phyloP scores from a whole-genome alignment of 2,797 vertebrate species.

The Tolypeutes matacus region DNA sequence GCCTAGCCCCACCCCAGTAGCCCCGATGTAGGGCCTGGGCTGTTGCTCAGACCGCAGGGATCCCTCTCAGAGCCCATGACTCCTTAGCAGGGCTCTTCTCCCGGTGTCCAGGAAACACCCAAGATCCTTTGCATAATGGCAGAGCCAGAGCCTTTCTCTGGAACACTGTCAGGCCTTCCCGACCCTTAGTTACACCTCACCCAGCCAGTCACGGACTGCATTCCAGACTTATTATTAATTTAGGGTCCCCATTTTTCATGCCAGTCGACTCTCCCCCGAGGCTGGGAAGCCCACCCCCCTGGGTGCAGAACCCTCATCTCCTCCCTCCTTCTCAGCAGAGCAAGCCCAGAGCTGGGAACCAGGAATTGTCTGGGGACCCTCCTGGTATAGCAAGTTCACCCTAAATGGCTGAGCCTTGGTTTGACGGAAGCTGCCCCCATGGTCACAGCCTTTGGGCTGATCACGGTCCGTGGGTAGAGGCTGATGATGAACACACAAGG shows the following conservation, averaged over 20 bases:
- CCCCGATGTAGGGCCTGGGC: neutral
- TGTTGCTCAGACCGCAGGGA: neutral
- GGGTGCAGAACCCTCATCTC: neutral
- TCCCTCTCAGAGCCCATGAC: neutral
- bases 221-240: neutral
- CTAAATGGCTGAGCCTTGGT: neutral
- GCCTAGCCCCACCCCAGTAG: neutral
- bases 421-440: neutral
- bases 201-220: neutral
- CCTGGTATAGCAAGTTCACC: neutral
- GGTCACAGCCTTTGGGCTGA: neutral
- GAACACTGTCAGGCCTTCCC: neutral
- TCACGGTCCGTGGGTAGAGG: neutral
- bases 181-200: neutral
- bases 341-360: neutral
- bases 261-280: neutral
- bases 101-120: neutral
- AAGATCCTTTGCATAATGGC: neutral
- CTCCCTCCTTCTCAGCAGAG: neutral
- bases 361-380: neutral
- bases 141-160: neutral
- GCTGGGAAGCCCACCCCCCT: neutral
- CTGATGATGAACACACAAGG: neutral
- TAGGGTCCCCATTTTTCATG: neutral
- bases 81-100: neutral